Percentiles rank a stretch among this genome's conserved stretches.
Evolutionary conservation across 2,797 vertebrate genomes (phyloP).

Genomic region (Sylvilagus floridanus): DNA sequence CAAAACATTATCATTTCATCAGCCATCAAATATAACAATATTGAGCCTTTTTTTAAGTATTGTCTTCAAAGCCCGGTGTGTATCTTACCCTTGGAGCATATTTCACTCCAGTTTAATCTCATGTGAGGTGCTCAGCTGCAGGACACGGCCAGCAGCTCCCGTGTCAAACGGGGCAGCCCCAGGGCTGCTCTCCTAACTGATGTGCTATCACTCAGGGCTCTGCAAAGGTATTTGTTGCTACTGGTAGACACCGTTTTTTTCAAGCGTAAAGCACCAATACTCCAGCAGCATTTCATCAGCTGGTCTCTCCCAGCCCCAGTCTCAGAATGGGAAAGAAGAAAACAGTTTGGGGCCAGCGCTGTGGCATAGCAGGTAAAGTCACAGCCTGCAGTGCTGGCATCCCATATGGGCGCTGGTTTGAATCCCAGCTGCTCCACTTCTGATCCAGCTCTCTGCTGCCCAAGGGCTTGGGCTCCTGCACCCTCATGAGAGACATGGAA

Average conservation of each 20-base stretch:
- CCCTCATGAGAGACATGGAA: no score
- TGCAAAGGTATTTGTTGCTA: background rate
- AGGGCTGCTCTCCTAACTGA: background rate
- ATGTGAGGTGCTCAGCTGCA: background rate
- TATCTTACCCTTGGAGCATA: background rate
- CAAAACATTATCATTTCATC: constrained; percentile 5
- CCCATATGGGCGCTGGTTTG: no score
- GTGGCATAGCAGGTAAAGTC: no score
- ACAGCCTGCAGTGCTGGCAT: no score
- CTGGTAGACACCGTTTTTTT: background rate
- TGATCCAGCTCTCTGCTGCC: no score
- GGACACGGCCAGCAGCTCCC: background rate
- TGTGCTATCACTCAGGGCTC: background rate
- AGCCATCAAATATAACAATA: background rate
- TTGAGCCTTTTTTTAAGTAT: background rate
- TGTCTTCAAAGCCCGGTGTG: background rate
- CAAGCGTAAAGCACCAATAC: background rate
- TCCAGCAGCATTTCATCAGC: background rate
- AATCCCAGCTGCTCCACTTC: no score
- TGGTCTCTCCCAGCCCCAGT: background rate
- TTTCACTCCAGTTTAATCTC: background rate
- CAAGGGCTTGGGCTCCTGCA: no score
- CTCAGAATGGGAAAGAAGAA: background rate
- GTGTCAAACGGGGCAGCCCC: rapidly evolving
- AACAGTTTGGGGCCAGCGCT: no score